These are phyloP conservation scores for Drosophila jambulina DNA, from an alignment of 1,140 invertebrate species.

Conservation along the genomic window DNA sequence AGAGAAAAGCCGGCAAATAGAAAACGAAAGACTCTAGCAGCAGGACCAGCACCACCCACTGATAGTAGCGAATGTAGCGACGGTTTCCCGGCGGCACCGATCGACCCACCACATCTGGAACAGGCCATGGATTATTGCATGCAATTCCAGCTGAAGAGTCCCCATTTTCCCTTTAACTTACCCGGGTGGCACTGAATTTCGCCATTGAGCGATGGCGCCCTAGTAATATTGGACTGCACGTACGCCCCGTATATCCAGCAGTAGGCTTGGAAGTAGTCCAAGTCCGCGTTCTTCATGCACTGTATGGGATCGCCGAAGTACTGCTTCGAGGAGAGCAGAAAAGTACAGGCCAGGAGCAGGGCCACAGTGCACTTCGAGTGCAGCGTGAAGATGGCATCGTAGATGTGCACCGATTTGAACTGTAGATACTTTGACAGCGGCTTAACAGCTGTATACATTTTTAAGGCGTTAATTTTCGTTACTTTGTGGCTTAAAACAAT, in stretches of 20 bases:
- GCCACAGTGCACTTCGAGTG: conserved; percentile 90
- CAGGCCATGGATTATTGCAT: conserved; percentile 15
- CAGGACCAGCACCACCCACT: conserved; percentile 94
- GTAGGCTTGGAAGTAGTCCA: conserved; percentile 89
- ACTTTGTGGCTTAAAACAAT: not conserved
- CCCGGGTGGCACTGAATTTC: conserved; percentile 25
- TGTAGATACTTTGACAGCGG: conserved; percentile 86
- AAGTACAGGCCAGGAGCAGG: conserved; percentile 88
- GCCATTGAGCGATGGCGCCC: conserved; percentile 41
- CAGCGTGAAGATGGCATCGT: conserved; percentile 89
- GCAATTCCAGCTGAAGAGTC: not conserved
- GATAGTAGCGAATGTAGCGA: conserved; percentile 92
- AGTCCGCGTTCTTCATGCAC: conserved; percentile 86
- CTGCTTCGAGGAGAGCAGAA: conserved; percentile 89
- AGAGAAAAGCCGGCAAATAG: conserved; percentile 90
- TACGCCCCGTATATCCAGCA: conserved; percentile 93
- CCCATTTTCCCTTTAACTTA: not conserved
- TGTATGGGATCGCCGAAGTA: conserved; percentile 90
- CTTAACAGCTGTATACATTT: conserved; percentile 74
- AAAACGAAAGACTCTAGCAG: conserved; percentile 92
- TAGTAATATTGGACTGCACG: conserved; percentile 86
- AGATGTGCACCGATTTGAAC: conserved; percentile 88
- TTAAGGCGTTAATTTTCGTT: not conserved
- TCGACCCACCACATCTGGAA: conserved; percentile 45
- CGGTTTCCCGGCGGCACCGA: conserved; percentile 17